Evolutionary conservation across 2,113 vertebrate genomes (phyloP).

Genomic region (Rynchops niger): DNA sequence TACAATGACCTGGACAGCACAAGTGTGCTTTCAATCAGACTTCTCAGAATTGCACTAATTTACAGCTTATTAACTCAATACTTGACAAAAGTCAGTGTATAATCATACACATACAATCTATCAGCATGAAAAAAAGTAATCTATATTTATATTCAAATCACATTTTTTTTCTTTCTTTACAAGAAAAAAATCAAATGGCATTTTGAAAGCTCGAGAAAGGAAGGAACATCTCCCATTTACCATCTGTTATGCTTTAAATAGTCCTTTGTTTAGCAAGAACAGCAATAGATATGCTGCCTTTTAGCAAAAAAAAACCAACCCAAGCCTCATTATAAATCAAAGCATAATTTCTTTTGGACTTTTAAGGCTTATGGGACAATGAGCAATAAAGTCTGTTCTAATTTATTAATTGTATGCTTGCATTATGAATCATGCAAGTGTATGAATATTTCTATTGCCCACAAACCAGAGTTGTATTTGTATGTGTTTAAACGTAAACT

Average conservation of each 20-base stretch:
- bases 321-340: neutral
- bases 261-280: neutral
- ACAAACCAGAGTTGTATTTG: neutral
- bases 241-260: neutral
- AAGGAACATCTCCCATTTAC: neutral
- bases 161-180: neutral
- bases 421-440: neutral
- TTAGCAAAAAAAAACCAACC: neutral
- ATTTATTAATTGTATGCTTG: neutral
- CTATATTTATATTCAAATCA: neutral
- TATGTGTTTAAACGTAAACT: neutral
- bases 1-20: neutral
- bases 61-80: neutral
- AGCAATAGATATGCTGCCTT: neutral
- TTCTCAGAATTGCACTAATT: neutral
- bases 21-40: neutral
- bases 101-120: neutral
- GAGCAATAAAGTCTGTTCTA: neutral
- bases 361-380: fast-evolving
- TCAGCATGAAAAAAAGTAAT: neutral
- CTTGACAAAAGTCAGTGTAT: neutral
- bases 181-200: neutral
- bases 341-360: neutral
- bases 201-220: neutral
- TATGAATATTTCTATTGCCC: neutral